These are phyloP conservation scores for Connochaetes taurinus DNA, from an alignment of 2,113 vertebrate species.

Conservation along the genomic window DNA sequence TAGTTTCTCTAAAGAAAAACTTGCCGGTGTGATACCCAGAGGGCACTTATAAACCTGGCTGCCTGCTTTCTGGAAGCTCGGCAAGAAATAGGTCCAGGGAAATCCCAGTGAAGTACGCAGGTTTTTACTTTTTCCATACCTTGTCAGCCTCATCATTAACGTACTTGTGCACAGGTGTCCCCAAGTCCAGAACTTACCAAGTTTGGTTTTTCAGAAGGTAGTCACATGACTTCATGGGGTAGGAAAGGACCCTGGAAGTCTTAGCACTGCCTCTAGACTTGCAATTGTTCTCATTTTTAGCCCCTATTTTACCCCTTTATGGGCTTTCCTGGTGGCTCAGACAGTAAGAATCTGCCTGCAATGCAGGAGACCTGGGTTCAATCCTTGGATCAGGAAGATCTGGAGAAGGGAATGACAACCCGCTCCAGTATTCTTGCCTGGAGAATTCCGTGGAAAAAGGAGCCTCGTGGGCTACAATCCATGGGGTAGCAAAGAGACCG, in stretches of 20 bases:
- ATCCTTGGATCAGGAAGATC: background rate
- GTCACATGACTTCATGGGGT: background rate
- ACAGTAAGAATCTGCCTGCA: background rate
- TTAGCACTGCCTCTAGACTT: background rate
- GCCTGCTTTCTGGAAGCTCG: background rate
- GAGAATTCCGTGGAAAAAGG: background rate
- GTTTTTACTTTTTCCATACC: background rate
- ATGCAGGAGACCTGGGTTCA: background rate
- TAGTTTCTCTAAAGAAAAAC: constrained; percentile 5
- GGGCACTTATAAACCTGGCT: background rate
- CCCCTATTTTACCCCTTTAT: background rate
- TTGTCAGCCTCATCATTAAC: constrained; percentile 24
- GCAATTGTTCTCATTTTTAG: background rate
- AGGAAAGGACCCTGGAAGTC: background rate
- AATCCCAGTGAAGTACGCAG: background rate
- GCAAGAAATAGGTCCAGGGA: background rate
- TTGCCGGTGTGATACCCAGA: background rate
- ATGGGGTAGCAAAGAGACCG: background rate
- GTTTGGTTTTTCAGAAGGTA: background rate
- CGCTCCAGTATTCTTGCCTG: background rate
- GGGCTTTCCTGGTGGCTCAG: background rate
- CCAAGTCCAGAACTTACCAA: background rate
- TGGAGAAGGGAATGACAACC: background rate
- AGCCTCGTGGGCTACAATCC: background rate
- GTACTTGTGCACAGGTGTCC: background rate